Percentiles rank a stretch among this genome's conserved stretches.
Evolutionary conservation across 2,797 vertebrate genomes (phyloP).

Genomic region (Lagodon rhomboides): DNA sequence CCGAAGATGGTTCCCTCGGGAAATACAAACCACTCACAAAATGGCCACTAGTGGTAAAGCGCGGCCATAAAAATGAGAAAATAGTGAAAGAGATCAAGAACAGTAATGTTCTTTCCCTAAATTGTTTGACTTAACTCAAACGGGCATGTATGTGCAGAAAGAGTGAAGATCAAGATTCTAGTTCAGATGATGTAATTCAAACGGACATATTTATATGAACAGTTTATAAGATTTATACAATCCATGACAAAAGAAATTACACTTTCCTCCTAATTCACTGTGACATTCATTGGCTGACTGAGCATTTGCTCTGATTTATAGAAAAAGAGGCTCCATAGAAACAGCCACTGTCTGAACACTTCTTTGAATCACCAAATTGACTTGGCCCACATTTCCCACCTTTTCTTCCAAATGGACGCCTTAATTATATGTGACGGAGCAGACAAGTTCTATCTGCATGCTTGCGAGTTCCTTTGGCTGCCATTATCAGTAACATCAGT

Average conservation of each 20-base stretch:
- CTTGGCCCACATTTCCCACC: conserved; percentile 52
- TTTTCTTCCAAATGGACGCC: conserved; percentile 54
- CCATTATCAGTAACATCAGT: conserved; percentile 74
- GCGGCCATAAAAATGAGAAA: conserved; percentile 23
- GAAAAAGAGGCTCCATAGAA: conserved; percentile 14
- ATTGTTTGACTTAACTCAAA: conserved; percentile 19
- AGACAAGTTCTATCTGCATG: conserved; percentile 68
- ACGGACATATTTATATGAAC: conserved; percentile 1
- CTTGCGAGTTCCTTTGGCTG: conserved; percentile 73
- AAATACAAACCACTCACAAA: conserved; percentile 15
- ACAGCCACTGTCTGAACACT: conserved; percentile 11
- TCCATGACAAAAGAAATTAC: conserved; percentile 2
- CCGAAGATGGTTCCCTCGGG: conserved; percentile 13
- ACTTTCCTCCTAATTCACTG: not conserved
- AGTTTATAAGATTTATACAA: not conserved
- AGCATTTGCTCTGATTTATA: conserved; percentile 34
- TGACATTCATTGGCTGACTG: conserved; percentile 14
- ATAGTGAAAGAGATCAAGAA: conserved; percentile 13
- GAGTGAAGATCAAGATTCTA: not conserved
- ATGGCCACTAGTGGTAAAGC: conserved; percentile 5
- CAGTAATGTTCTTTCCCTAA: not conserved
- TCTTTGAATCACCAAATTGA: conserved; percentile 59
- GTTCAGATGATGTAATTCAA: conserved; percentile 17
- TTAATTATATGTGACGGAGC: conserved; percentile 72
- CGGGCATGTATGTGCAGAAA: conserved; percentile 2